These are phyloP conservation scores for Aspidiotus destructor DNA, from an alignment of 2,888 invertebrate species.

Conservation along the genomic window DNA sequence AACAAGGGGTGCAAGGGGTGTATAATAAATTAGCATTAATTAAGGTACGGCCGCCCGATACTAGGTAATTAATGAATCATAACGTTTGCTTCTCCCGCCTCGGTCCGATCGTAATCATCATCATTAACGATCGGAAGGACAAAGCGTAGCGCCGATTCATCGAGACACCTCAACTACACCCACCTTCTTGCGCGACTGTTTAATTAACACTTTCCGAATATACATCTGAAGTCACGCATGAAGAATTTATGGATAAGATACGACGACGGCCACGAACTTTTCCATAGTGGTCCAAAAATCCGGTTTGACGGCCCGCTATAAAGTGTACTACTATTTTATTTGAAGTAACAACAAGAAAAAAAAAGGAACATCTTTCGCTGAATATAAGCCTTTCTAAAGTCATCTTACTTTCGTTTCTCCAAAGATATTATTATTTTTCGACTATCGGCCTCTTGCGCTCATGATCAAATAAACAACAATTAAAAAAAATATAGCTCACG, in stretches of 20 bases:
- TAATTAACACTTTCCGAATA: constrained; percentile 28
- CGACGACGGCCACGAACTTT: neutral
- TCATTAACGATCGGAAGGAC: constrained; percentile 30
- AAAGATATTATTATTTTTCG: no score
- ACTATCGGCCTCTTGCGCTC: no score
- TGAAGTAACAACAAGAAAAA: no score
- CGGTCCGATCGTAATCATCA: constrained; percentile 26
- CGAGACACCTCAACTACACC: constrained; percentile 16
- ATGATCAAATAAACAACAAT: no score
- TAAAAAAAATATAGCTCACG: no score
- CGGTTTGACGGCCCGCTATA: constrained; percentile 4
- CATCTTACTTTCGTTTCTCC: no score
- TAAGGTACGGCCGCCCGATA: constrained; percentile 22
- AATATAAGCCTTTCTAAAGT: no score
- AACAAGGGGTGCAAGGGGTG: no score
- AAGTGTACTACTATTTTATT: neutral
- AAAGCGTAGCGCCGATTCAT: constrained; percentile 31
- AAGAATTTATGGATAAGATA: constrained; percentile 19
- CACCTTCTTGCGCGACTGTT: constrained; percentile 16
- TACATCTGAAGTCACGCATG: constrained; percentile 24
- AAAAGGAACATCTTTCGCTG: no score
- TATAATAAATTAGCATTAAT: constrained; percentile 30
- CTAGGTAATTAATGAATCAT: constrained; percentile 30
- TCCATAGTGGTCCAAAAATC: constrained; percentile 1
- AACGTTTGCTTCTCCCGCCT: constrained; percentile 20